Conservation (phyloP, 2,888 invertebrate species). For the Dicyrtoma fusca region DNA sequence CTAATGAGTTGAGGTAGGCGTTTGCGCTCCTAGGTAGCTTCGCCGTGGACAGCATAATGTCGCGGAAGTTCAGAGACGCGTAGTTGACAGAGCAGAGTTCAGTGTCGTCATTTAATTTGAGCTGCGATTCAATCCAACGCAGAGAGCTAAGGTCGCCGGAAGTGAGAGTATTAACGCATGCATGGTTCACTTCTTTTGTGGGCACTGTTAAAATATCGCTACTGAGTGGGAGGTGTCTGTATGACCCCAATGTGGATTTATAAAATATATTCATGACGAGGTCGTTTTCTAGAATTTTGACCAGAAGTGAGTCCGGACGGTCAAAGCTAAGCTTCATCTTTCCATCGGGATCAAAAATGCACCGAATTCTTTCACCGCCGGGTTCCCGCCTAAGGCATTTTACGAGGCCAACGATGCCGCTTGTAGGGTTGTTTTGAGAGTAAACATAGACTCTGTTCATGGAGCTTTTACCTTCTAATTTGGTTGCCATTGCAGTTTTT, state of each 20-base stretch:
- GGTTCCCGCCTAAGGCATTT: constrained; percentile 87
- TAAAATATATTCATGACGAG: not conserved
- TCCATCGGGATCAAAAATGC: constrained; percentile 59
- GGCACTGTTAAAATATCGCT: constrained; percentile 56
- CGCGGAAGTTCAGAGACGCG: constrained; percentile 95
- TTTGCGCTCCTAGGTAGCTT: constrained; percentile 95
- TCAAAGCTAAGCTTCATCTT: constrained; percentile 65
- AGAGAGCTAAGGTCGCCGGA: constrained; percentile 91
- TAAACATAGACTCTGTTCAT: constrained; percentile 5
- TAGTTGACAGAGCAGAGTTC: constrained; percentile 85
- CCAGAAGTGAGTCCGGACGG: not conserved
- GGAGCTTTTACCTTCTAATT: constrained; percentile 57
- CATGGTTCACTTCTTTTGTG: constrained; percentile 72
- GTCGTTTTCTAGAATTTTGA: not conserved
- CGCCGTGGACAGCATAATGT: constrained; percentile 96
- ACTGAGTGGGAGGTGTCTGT: constrained; percentile 71
- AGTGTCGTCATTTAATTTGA: constrained; percentile 84
- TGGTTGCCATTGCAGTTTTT: constrained; percentile 73
- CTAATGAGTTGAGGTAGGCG: constrained; percentile 78
- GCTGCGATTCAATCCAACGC: constrained; percentile 15
- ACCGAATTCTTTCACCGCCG: constrained; percentile 73
- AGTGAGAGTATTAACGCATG: constrained; percentile 88
- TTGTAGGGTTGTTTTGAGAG: constrained; percentile 67
- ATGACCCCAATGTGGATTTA: constrained; percentile 66
- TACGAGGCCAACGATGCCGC: constrained; percentile 84